These are phyloP conservation scores for Anser brachyrhynchus DNA, from an alignment of 2,113 vertebrate genomes.

Conservation along the genomic window DNA sequence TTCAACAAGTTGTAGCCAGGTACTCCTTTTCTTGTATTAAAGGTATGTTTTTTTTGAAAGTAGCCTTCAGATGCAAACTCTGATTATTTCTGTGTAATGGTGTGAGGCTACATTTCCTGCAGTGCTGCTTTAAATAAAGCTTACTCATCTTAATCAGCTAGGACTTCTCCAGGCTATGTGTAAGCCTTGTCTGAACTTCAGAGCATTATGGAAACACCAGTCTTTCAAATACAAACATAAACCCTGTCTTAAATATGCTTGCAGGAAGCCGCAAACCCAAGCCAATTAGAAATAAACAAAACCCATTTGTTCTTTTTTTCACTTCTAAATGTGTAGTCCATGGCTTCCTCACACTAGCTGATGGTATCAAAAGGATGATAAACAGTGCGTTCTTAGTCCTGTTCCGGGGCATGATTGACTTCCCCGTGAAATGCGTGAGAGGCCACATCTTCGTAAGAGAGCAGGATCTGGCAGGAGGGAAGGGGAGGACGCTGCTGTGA, in stretches of 20 bases:
- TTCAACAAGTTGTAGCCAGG: not conserved
- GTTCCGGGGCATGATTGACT: not conserved
- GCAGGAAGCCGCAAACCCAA: not conserved
- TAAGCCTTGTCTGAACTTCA: not conserved
- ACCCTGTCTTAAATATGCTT: not conserved
- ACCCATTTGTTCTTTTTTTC: not conserved
- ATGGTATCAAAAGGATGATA: not conserved
- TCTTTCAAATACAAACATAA: not conserved
- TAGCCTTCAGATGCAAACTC: not conserved
- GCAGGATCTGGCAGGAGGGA: not conserved
- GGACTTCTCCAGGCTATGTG: not conserved
- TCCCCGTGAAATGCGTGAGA: rapidly evolving
- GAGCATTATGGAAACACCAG: not conserved
- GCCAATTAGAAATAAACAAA: not conserved
- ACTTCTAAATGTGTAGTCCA: not conserved
- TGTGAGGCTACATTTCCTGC: not conserved
- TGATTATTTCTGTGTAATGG: not conserved
- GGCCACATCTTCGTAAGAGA: not conserved
- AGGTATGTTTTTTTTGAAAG: not conserved
- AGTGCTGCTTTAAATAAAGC: not conserved
- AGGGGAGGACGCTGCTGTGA: not conserved
- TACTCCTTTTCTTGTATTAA: not conserved
- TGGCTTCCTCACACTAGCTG: not conserved
- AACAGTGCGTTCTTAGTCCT: not conserved
- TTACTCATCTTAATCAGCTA: not conserved